These are phyloP conservation scores for Fissipunctia ypsillon DNA, from an alignment of 2,888 invertebrate genomes.

Conservation along the genomic window DNA sequence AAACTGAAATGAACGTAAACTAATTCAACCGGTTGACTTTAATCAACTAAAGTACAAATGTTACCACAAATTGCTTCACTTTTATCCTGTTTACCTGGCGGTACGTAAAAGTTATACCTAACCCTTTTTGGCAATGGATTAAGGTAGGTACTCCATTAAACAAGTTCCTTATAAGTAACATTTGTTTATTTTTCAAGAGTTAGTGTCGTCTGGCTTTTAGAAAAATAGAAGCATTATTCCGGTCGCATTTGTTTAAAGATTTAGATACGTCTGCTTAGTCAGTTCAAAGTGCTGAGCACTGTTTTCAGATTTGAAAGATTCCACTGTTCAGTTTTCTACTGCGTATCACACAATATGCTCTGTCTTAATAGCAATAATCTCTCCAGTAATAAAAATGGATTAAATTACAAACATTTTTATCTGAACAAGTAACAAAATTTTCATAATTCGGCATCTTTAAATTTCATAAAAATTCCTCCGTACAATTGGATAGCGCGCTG, in stretches of 20 bases:
- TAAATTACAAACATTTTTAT: constrained; percentile 18
- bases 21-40: constrained; percentile 34
- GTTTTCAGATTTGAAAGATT: constrained; percentile 1
- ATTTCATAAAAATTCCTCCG: constrained; percentile 55
- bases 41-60: constrained; percentile 28
- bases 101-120: constrained; percentile 18
- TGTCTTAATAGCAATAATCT: constrained; percentile 4
- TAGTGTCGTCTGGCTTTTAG: constrained; percentile 29
- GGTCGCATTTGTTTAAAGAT: constrained; percentile 13
- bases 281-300: constrained; percentile 9
- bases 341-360: background rate
- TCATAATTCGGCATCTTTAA: too few species aligned
- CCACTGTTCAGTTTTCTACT: background rate
- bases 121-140: constrained; percentile 42
- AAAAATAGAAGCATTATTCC: constrained; percentile 31
- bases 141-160: constrained; percentile 51
- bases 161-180: constrained; percentile 43
- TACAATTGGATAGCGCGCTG: constrained; percentile 57
- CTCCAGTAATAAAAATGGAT: constrained; percentile 11
- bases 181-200: constrained; percentile 46
- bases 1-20: constrained; percentile 43
- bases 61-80: constrained; percentile 17
- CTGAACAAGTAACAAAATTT: constrained; percentile 28
- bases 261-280: background rate
- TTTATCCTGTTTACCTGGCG: constrained; percentile 31